Base-by-base conservation (phyloP, 2,888 invertebrate genomes). In the Drosophila tripunctata region DNA sequence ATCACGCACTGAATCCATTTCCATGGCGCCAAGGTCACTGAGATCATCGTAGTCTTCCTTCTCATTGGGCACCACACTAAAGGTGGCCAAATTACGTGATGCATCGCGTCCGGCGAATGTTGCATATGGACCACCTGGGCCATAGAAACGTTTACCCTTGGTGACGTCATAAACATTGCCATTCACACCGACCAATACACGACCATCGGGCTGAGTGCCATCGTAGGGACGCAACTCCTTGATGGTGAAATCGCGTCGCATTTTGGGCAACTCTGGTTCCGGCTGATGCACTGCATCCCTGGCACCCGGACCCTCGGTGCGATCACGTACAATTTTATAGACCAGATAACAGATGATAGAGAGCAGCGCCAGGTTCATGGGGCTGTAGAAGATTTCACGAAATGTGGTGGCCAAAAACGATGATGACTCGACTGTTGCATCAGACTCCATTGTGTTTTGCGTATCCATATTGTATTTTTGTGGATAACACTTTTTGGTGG, bases 81-180 rank as follows among this genome's bases (percentile, higher is more conserved):
- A 99, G 68, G 97, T 98, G 35, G 98, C 99, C 52, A 99, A 93
- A 33, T 98, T 98, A 90, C 99, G 93, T 4, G 98, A 97, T 44
- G 98, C 99, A 93, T 99, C 99, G 78, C 95, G 94, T 4, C 99
- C 99, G 73, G 97, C 99, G 92, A 99, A 98, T 17, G 96, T 95
- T 57, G 96, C 95, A 92, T 99, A 99, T 24, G 97, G 97, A 57
- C 97, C 98, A 88, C 98, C 98, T 92, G 98, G 98, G 17, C 98
- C 98, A 92, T 99, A 99, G 91, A 97, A 98, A 71, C 94, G 93
- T 89, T 95, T 96, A 63, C 97, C 98, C 89, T 94, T 94, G 36
- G 98, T 98, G 75, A 96, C 98, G 92, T 99, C 99, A 92, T 97
- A 99, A 50, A 99, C 96, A 92, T 95, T 97, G 21, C 98, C 97